Base-by-base conservation (phyloP, 2,797 vertebrate genomes). In the Thunnus albacares region DNA sequence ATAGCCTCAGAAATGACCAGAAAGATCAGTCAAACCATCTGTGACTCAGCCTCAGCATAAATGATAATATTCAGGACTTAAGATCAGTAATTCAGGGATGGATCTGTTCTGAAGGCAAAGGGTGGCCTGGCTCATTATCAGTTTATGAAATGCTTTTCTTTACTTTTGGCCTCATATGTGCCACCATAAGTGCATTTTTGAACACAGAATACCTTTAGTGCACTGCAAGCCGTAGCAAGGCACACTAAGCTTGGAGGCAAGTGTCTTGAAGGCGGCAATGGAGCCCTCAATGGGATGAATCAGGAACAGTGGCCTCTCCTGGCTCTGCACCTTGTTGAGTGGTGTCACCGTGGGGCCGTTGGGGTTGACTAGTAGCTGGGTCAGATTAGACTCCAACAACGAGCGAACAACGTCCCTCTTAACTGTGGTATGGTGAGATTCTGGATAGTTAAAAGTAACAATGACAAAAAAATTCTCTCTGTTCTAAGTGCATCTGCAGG, bases 231-330 rank as follows among this genome's bases (percentile, higher is more conserved):
- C 98, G 0, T 97, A 98, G 91, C 97, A 98, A 13, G 97, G 97
- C 71, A 99, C 61, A 1, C 92, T 96, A 35, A 99, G 97, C 87
- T 92, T 96, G 92, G 96, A 90, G 0, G 97, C 94, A 0, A 99
- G 96, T 1, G 91, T 95, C 76, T 87, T 87, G 90, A 99, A 99
- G 45, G 97, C 96, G 0, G 92, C 26, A 41, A 92, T 88, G 18
- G 98, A 98, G 87, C 98, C 98, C 89, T 99, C 98, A 0, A 99
- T 99, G 41, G 98, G 97, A 78, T 99, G 98, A 73, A 99, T 92
- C 59, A 99, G 93, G 94, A 99, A 99, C 30, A 99, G 94, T 0
- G 98, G 97, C 15, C 95, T 93, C 86, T 98, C 97, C 0, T 92
- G 92, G 90, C 94, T 97, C 91, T 97, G 94, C 12, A 98, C 94